phyloP scores from a whole-genome alignment of 2,888 invertebrate genomes.

The Punctoribates punctum region DNA sequence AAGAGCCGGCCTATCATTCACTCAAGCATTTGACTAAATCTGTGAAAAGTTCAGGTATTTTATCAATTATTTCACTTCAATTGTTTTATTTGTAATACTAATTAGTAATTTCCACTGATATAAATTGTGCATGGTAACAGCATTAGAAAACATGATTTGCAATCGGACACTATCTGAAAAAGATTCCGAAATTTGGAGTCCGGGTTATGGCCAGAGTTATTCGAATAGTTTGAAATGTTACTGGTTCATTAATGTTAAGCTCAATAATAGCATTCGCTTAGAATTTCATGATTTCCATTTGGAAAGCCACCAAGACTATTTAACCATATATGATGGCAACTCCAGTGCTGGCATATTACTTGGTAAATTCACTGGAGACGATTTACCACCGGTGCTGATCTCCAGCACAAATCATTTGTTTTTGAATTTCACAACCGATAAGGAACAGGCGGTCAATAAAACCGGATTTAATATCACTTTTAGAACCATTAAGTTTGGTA shows the following conservation, averaged over 20 bases:
- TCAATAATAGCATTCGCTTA: not conserved
- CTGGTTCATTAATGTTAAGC: not conserved
- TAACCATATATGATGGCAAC: not conserved
- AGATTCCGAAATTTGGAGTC: too few relatives aligned
- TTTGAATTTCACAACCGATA: not conserved
- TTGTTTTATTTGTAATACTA: too few relatives aligned
- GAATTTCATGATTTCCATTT: not conserved
- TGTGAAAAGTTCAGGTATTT: too few relatives aligned
- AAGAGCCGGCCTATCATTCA: too few relatives aligned
- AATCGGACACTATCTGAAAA: too few relatives aligned
- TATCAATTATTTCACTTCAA: too few relatives aligned
- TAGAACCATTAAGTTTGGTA: not conserved
- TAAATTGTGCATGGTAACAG: too few relatives aligned
- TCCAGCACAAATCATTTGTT: not conserved
- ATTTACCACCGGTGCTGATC: not conserved
- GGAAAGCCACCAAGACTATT: not conserved
- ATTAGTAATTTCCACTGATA: too few relatives aligned
- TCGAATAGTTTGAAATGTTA: not conserved
- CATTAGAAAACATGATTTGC: too few relatives aligned
- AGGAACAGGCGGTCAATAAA: not conserved
- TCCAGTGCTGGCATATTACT: not conserved
- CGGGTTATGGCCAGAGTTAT: not conserved
- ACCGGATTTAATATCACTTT: not conserved
- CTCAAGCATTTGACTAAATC: too few relatives aligned
- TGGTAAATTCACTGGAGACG: not conserved